phyloP scores from a whole-genome alignment of 1,140 invertebrate genomes.

The Drosophila biarmipes region DNA sequence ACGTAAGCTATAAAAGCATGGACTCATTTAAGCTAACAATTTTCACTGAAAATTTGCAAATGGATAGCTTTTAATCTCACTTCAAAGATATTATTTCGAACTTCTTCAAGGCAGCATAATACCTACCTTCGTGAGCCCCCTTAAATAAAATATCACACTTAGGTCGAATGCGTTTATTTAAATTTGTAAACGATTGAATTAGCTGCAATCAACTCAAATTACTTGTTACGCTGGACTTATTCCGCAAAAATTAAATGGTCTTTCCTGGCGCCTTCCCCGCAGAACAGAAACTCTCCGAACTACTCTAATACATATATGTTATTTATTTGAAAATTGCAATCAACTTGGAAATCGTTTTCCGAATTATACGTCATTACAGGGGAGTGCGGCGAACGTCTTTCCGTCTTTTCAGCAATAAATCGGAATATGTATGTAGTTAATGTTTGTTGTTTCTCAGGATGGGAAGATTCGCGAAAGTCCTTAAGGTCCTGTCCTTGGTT shows the following conservation, averaged over 20 bases:
- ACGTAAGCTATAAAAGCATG: too few relatives aligned
- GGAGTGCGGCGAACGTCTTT: neutral
- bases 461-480: conserved; percentile 7
- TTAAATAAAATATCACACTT: neutral
- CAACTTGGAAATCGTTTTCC: conserved; percentile 1
- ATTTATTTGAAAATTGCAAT: conserved; percentile 24
- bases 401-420: conserved; percentile 6
- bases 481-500: neutral
- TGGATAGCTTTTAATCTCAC: too few relatives aligned
- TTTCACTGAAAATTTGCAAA: too few relatives aligned
- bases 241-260: conserved; percentile 1
- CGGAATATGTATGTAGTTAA: conserved; percentile 3
- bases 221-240: conserved; percentile 2
- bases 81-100: too few relatives aligned
- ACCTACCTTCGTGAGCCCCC: too few relatives aligned
- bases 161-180: conserved; percentile 31
- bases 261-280: conserved; percentile 4
- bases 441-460: neutral
- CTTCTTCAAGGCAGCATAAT: too few relatives aligned
- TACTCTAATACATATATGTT: conserved; percentile 19
- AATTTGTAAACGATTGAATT: conserved; percentile 15
- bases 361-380: neutral
- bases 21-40: too few relatives aligned
- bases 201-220: conserved; percentile 18
- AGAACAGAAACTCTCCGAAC: neutral